phyloP scores from a whole-genome alignment of 1,140 invertebrate species.

The Zaprionus kolodkinae region DNA sequence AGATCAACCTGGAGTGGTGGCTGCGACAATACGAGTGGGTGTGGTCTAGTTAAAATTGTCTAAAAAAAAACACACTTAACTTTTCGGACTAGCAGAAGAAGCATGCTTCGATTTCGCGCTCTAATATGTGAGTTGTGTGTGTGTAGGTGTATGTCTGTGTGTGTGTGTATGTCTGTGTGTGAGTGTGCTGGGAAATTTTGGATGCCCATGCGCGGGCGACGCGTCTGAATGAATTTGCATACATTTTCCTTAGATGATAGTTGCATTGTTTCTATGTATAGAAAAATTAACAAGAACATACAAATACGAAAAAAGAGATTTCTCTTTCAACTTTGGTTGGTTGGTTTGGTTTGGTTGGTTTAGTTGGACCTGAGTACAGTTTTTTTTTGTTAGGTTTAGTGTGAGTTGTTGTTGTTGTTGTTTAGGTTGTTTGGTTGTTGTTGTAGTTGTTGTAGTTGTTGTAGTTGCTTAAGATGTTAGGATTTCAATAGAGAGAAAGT shows the following conservation, averaged over 20 bases:
- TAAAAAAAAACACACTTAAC: not conserved
- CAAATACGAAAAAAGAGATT: constrained; percentile 84
- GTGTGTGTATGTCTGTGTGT: constrained; percentile 7
- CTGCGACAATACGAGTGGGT: constrained; percentile 52
- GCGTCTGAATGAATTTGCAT: constrained; percentile 82
- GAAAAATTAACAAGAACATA: constrained; percentile 84
- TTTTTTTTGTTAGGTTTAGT: constrained; percentile 51
- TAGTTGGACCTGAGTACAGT: constrained; percentile 67
- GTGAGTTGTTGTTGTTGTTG: constrained; percentile 20
- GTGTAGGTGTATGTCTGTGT: constrained; percentile 24
- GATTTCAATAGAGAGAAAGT: constrained; percentile 52
- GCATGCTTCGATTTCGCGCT: constrained; percentile 67
- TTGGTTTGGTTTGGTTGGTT: constrained; percentile 44
- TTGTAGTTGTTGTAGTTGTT: constrained; percentile 16
- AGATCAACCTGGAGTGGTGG: constrained; percentile 72
- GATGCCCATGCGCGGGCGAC: constrained; percentile 58
- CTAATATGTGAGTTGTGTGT: constrained; percentile 18
- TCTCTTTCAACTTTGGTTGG: constrained; percentile 45
- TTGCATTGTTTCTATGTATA: constrained; percentile 75
- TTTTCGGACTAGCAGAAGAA: constrained; percentile 11
- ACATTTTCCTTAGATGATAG: constrained; percentile 84
- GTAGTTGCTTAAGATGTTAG: constrained; percentile 56
- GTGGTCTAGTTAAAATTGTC: constrained; percentile 37
- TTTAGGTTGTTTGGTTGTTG: constrained; percentile 19
- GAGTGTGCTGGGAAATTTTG: constrained; percentile 68